Evolutionary conservation across 2,113 vertebrate genomes (phyloP).

Genomic region (Sapayoa aenigma): DNA sequence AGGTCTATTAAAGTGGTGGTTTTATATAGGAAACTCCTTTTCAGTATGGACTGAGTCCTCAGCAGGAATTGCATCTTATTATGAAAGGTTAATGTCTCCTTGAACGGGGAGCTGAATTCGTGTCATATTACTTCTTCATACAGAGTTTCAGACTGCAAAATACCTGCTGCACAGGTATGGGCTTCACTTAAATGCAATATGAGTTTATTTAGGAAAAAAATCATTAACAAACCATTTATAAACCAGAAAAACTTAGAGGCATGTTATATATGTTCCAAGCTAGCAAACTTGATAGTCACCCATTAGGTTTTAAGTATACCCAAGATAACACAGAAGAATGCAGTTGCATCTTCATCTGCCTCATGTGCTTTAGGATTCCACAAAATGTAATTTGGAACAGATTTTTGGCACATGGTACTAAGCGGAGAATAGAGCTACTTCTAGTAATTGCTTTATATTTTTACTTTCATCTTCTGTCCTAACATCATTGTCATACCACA

Average conservation of each 20-base stretch:
- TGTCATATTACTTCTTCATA: background rate
- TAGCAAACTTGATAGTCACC: background rate
- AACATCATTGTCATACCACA: fast-evolving
- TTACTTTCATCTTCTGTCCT: background rate
- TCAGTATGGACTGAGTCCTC: background rate
- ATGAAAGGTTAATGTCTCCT: background rate
- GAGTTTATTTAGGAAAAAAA: background rate
- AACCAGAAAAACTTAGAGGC: background rate
- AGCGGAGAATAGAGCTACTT: background rate
- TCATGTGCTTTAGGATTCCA: background rate
- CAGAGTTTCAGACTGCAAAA: background rate
- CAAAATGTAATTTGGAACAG: background rate
- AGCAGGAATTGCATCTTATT: background rate
- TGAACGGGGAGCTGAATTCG: background rate
- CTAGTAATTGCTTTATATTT: background rate
- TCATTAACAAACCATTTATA: background rate
- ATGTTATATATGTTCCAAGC: background rate
- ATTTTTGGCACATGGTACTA: background rate
- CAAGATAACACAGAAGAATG: background rate
- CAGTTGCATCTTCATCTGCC: background rate
- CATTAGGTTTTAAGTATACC: background rate
- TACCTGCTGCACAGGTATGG: background rate
- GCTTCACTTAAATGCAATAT: background rate
- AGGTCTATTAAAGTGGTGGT: background rate
- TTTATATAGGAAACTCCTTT: background rate